A percentile compares a stretch with the other conserved stretches of the same genome.
phyloP scores from a whole-genome alignment of 1,140 invertebrate genomes.

The Acromyrmex echinatior region DNA sequence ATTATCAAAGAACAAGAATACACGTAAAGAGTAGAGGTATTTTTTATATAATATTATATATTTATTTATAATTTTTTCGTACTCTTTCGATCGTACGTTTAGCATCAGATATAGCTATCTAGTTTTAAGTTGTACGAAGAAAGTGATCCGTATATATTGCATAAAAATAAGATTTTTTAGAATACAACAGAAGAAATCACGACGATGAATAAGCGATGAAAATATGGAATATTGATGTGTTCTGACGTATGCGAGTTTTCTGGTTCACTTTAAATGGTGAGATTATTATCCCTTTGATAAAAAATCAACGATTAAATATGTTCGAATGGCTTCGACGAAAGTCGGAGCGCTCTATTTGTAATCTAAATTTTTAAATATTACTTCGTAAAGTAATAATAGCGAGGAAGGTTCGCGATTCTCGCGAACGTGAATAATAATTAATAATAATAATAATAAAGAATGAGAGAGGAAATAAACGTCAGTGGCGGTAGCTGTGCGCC shows the following conservation, averaged over 20 bases:
- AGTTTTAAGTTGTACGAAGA: constrained; percentile 27
- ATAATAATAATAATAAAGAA: constrained; percentile 49
- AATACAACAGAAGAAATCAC: neutral
- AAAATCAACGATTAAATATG: constrained; percentile 55
- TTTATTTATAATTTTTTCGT: constrained; percentile 34
- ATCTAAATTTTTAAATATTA: constrained; percentile 53
- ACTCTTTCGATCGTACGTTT: constrained; percentile 15
- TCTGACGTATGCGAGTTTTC: constrained; percentile 45
- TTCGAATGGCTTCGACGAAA: constrained; percentile 19
- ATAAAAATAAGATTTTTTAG: neutral
- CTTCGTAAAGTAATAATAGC: constrained; percentile 54
- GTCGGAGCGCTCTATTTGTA: constrained; percentile 42
- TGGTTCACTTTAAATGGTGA: constrained; percentile 39
- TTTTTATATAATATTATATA: constrained; percentile 47
- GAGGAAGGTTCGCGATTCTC: constrained; percentile 37
- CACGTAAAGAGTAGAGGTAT: constrained; percentile 19
- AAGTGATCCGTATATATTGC: neutral
- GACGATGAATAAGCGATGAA: neutral
- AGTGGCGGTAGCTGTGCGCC: constrained; percentile 40
- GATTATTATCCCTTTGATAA: constrained; percentile 53
- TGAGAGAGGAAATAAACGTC: constrained; percentile 32
- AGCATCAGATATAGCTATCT: constrained; percentile 29
- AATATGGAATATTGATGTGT: constrained; percentile 5
- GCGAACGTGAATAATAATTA: constrained; percentile 35
- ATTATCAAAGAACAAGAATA: constrained; percentile 23